A percentile compares a stretch with the other conserved stretches of the same genome.
Conservation (phyloP, 2,888 invertebrate genomes). For the Sinodicranocentrus sp. region DNA sequence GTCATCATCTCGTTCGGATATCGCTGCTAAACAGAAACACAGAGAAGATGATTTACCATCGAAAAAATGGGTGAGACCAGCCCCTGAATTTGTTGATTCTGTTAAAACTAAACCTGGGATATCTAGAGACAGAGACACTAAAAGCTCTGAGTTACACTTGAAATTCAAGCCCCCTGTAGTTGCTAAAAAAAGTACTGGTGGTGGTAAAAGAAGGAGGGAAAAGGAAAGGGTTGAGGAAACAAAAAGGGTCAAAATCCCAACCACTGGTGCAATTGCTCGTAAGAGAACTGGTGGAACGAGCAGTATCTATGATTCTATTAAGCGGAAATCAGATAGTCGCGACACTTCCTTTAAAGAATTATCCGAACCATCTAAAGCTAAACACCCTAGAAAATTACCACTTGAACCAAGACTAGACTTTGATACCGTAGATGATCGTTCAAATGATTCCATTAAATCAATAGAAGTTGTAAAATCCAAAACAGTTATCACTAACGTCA, state of each 20-base stretch:
- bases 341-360: no score
- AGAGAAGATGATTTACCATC: neutral
- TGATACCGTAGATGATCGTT: neutral
- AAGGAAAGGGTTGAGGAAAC: neutral
- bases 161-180: constrained; percentile 15
- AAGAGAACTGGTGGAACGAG: constrained; percentile 12
- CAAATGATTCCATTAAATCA: neutral
- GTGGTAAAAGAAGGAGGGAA: constrained; percentile 22
- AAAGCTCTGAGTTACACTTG: neutral
- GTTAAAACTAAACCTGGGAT: no score
- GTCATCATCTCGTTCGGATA: neutral
- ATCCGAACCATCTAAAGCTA: neutral
- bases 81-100: neutral
- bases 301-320: neutral
- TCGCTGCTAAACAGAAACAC: no score
- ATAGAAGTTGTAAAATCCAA: no score
- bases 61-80: constrained; percentile 15
- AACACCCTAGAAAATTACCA: neutral
- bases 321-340: neutral
- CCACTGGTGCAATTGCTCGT: neutral
- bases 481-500: no score
- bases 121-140: neutral
- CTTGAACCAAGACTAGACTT: neutral
- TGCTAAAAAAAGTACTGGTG: constrained; percentile 64
- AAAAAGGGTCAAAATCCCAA: neutral